Base-by-base conservation (phyloP, 2,888 invertebrate species). In the Ypsolopha sequella region DNA sequence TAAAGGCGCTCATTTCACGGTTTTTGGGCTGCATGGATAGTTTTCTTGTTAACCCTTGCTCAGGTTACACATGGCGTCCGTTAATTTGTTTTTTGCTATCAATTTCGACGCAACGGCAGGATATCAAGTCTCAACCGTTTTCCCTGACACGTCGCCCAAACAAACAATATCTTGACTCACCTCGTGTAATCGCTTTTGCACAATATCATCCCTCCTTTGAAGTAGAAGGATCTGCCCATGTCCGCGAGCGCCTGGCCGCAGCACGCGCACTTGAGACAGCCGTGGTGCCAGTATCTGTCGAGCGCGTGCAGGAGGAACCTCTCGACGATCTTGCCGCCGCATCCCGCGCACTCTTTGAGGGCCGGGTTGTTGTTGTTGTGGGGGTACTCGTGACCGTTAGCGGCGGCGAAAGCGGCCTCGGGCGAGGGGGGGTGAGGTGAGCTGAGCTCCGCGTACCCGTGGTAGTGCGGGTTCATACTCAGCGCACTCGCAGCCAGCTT, bases 221-320 rank as follows among this genome's bases (percentile, higher is more conserved):
- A 94, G 88, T 94, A 97, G 89, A 97, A 97, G 70, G 96, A 95
- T 60, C 92, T 89, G 58, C 96, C 96, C 80, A 97, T 92, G 78
- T 97, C 97, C 68, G 95, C 96, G 62, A 97, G 89, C 76, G 93
- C 93, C 60, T 94, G 93, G 60, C 92, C 92, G 81, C 97, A 97
- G 85, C 93, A 95, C 72, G 94, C 91, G 89, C 97, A 97, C 88
- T 97, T 97, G 68, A 97, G 91, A 82, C 97, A 97, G 65, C 93
- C 91, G 88, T 96, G 95, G 88, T 97, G 97, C 97, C 97, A 97
- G 87, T 95, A 97, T 79, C 96, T 89, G 89, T 97, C 97, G 76
- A 97, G 89, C 64, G 97, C 96, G 86, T 95, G 94, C 60, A 97
- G 90, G 61, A 97, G 91, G 88, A 93, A 97, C 81, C 96, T 90